These are phyloP conservation scores for Eustalomyia histrio DNA, from an alignment of 2,888 invertebrate species.

Conservation along the genomic window DNA sequence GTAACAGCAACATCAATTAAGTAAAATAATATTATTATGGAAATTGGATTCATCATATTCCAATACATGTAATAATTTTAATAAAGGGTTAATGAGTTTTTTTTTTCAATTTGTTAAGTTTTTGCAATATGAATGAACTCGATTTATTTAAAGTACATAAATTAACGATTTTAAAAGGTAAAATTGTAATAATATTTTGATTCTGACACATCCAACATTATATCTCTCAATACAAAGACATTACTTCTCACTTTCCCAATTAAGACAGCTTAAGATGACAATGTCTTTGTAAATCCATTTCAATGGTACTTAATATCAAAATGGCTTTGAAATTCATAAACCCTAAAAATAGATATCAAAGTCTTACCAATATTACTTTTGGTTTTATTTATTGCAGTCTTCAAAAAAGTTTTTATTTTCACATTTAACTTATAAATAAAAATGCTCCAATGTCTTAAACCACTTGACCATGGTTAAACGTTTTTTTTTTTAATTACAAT, in stretches of 20 bases:
- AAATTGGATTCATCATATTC: no score
- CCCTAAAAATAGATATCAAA: background rate
- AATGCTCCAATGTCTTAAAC: constrained; percentile 19
- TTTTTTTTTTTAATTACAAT: constrained; percentile 51
- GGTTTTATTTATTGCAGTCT: constrained; percentile 9
- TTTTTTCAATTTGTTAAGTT: no score
- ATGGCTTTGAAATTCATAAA: background rate
- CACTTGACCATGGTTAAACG: constrained; percentile 59
- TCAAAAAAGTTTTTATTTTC: constrained; percentile 40
- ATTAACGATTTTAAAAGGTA: no score
- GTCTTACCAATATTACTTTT: background rate
- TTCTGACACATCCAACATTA: no score
- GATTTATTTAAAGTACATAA: no score
- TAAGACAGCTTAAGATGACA: constrained; percentile 1
- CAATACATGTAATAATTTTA: no score
- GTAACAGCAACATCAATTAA: no score
- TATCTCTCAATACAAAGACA: background rate
- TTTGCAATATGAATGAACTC: no score
- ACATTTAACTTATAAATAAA: constrained; percentile 24
- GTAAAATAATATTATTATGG: no score
- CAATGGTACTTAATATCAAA: background rate
- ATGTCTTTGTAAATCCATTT: background rate
- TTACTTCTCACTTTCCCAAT: background rate
- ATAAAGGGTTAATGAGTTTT: no score
- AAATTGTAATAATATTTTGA: no score